Percentiles rank a stretch among this genome's conserved stretches.
Conservation (phyloP, 2,113 vertebrate genomes). For the Piprites chloris region DNA sequence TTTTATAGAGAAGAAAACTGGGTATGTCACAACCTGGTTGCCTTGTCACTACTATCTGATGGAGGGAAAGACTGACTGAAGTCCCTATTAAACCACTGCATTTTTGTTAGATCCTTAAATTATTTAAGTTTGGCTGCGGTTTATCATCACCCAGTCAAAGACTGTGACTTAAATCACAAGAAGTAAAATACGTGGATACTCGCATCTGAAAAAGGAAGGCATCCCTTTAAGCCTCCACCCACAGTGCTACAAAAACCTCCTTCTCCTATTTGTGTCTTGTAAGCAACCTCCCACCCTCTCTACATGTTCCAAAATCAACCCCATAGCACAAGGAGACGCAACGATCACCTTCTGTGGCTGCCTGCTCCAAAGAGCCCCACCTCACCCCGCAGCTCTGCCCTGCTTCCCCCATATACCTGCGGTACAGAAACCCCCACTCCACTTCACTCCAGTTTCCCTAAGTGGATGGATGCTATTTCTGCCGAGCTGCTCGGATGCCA, state of each 20-base stretch:
- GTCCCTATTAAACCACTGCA: neutral
- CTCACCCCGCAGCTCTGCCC: neutral
- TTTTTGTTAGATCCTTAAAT: neutral
- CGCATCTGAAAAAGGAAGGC: constrained; percentile 1
- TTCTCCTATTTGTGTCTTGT: constrained; percentile 1
- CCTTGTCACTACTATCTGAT: neutral
- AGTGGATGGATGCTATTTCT: constrained; percentile 36
- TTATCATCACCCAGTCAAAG: neutral
- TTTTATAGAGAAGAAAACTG: neutral
- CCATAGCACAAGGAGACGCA: neutral
- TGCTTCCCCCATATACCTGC: neutral
- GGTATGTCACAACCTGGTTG: neutral
- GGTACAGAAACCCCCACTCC: neutral
- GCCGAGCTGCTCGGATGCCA: constrained; percentile 17
- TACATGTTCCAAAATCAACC: neutral
- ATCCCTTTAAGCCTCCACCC: constrained; percentile 39
- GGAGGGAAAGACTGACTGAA: neutral
- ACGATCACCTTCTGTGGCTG: neutral
- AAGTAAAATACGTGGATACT: neutral
- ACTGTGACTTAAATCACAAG: neutral
- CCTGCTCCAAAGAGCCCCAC: neutral
- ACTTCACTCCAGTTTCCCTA: constrained; percentile 13
- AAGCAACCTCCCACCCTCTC: constrained; percentile 27
- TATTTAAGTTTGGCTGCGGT: neutral
- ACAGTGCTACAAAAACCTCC: constrained; percentile 19